phyloP scores from a whole-genome alignment of 2,113 vertebrate genomes.

The Amblyopsis rosae region DNA sequence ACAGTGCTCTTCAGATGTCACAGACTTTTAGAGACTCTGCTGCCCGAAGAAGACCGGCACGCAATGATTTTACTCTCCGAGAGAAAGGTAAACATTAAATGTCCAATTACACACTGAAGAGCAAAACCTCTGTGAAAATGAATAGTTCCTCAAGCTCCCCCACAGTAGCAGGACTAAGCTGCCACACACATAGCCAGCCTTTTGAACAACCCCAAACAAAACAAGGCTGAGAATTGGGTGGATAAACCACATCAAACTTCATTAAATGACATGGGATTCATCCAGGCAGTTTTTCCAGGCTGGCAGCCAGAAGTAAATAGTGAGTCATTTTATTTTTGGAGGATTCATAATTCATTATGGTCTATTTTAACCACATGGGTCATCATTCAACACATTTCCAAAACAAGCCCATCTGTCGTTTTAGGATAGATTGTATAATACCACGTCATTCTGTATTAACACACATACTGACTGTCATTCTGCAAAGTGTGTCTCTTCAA shows the following conservation, averaged over 20 bases:
- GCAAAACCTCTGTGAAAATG: conserved; percentile 58
- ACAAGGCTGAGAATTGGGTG: conserved; percentile 61
- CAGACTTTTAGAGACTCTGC: conserved; percentile 38
- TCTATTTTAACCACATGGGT: conserved; percentile 35
- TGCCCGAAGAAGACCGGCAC: conserved; percentile 45
- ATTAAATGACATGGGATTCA: conserved; percentile 47
- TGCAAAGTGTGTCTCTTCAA: too few relatives aligned
- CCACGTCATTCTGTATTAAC: too few relatives aligned
- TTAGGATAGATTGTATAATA: conserved; percentile 11
- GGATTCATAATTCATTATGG: conserved; percentile 44
- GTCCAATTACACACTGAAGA: conserved; percentile 67
- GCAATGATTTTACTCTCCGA: conserved; percentile 61
- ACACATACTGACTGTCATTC: too few relatives aligned
- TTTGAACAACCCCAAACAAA: conserved; percentile 65
- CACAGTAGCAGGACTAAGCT: conserved; percentile 47
- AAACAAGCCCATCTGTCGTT: conserved; percentile 25
- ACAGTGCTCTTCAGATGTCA: conserved; percentile 23
- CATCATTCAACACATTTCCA: conserved; percentile 30
- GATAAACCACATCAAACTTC: conserved; percentile 68
- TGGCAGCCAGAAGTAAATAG: conserved; percentile 50
- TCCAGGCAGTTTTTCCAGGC: conserved; percentile 41
- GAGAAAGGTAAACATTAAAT: conserved; percentile 53
- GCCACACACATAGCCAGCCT: conserved; percentile 74
- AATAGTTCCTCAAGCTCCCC: conserved; percentile 36
- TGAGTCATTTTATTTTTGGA: conserved; percentile 38